Evolutionary conservation across 2,888 invertebrate genomes (phyloP).

Genomic region (Scaptomyza flava): DNA sequence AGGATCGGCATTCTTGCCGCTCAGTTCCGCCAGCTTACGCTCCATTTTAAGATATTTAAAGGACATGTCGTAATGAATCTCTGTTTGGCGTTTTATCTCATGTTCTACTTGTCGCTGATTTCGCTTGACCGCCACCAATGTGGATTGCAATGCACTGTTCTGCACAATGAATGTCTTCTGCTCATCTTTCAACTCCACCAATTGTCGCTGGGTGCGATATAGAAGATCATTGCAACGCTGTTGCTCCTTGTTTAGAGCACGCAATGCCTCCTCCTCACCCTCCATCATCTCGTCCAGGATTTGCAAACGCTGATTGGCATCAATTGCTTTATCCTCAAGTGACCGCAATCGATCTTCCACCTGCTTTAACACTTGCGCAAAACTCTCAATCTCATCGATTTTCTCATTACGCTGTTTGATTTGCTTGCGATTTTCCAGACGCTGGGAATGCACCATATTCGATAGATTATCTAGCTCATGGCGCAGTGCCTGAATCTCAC

Average conservation of each 20-base stretch:
- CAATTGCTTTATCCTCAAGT: constrained; percentile 77
- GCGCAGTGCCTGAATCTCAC: constrained; percentile 82
- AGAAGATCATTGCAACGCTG: constrained; percentile 77
- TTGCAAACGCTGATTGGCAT: constrained; percentile 81
- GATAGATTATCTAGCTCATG: constrained; percentile 81
- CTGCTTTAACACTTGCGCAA: constrained; percentile 51
- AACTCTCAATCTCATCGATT: constrained; percentile 58
- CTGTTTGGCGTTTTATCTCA: constrained; percentile 86
- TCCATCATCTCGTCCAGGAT: constrained; percentile 83
- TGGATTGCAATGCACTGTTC: constrained; percentile 67
- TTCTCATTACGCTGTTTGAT: constrained; percentile 58
- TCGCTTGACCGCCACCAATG: constrained; percentile 58
- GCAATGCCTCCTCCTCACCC: constrained; percentile 75
- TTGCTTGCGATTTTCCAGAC: constrained; percentile 79
- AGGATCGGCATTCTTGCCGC: constrained; percentile 82
- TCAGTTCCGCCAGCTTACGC: constrained; percentile 82
- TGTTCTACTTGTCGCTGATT: constrained; percentile 81
- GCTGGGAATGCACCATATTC: constrained; percentile 77
- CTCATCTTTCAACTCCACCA: constrained; percentile 74
- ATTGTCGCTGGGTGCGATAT: constrained; percentile 81
- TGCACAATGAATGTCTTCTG: constrained; percentile 69
- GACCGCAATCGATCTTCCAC: constrained; percentile 68
- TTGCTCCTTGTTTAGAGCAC: constrained; percentile 75
- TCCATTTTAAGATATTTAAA: constrained; percentile 84
- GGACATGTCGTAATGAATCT: constrained; percentile 86